These are phyloP conservation scores for Popillia japonica DNA, from an alignment of 1,140 invertebrate species.

Conservation along the genomic window DNA sequence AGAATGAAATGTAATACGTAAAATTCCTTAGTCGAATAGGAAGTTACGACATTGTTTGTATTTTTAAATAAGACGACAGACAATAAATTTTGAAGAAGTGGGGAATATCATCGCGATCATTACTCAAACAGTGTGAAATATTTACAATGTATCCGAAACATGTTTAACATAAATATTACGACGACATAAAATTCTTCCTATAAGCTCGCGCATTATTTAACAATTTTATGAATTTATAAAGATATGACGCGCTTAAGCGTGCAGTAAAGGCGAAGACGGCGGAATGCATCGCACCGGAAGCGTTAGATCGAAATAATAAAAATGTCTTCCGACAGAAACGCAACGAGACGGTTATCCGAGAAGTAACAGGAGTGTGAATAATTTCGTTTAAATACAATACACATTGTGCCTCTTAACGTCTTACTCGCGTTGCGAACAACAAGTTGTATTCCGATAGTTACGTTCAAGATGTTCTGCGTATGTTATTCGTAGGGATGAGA, in stretches of 20 bases:
- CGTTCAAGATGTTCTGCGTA: background rate
- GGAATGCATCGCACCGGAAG: background rate
- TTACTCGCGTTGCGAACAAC: background rate
- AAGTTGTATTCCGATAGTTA: background rate
- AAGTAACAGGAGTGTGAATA: background rate
- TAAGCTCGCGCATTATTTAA: no score
- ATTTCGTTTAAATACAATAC: background rate
- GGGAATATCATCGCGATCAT: no score
- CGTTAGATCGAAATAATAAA: background rate
- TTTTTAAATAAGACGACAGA: no score
- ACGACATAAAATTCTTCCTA: no score
- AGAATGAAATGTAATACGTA: no score
- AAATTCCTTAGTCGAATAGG: no score
- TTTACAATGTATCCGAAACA: no score
- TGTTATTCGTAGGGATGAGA: no score
- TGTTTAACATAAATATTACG: no score
- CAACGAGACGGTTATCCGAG: background rate
- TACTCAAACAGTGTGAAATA: no score
- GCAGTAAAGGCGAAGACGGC: background rate
- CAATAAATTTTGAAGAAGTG: no score
- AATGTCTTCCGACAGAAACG: background rate
- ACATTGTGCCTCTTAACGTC: background rate
- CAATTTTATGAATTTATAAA: conserved; percentile 6
- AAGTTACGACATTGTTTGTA: no score
- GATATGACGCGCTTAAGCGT: background rate